Evolutionary conservation across 1,140 invertebrate genomes (phyloP).

Genomic region (Drosophila chauvacae): DNA sequence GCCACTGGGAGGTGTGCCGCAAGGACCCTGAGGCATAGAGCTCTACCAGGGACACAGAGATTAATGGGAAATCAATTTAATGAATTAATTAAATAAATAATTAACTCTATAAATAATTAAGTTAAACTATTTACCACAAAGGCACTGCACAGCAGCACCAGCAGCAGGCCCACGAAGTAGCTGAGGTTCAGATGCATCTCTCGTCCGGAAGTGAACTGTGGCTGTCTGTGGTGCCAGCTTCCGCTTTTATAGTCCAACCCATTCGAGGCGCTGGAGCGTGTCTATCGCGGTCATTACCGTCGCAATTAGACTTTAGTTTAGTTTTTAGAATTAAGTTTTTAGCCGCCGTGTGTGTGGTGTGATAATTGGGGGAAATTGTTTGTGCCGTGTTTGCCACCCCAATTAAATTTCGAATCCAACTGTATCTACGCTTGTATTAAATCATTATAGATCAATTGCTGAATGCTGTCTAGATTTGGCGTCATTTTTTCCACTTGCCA

Average conservation of each 20-base stretch:
- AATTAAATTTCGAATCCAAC: conserved; percentile 24
- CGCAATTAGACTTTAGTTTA: background rate
- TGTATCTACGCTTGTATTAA: conserved; percentile 26
- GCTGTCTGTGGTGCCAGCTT: background rate
- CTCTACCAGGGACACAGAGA: background rate
- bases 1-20: conserved; percentile 61
- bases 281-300: conserved; percentile 34
- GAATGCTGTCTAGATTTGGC: conserved; percentile 13
- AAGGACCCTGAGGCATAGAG: conserved; percentile 51
- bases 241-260: conserved; percentile 35
- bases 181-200: conserved; percentile 64
- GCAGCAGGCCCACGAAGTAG: conserved; percentile 45
- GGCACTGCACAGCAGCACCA: conserved; percentile 49
- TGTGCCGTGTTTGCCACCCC: background rate
- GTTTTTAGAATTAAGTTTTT: conserved; percentile 52
- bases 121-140: conserved; percentile 44
- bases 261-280: conserved; percentile 37
- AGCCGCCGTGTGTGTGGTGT: conserved; percentile 41
- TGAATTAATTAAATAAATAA: no score
- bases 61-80: background rate
- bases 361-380: conserved; percentile 44
- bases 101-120: background rate
- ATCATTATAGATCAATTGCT: conserved; percentile 43
- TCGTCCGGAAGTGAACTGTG: conserved; percentile 22
- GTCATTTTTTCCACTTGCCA: background rate